Base-by-base conservation (phyloP, 2,888 invertebrate species). In the Phortica okadai region DNA sequence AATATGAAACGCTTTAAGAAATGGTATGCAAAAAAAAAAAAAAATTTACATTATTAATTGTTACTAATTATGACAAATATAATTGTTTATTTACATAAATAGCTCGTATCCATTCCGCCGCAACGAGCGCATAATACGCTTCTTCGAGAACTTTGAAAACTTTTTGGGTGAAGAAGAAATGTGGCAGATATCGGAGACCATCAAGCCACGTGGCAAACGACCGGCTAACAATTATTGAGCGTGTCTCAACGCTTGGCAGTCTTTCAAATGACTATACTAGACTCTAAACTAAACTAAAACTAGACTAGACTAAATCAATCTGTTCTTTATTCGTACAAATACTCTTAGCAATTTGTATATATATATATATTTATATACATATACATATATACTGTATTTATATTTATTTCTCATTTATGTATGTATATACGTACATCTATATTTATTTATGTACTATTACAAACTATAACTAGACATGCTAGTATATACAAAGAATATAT, bases 1-100 rank as follows among this genome's bases (percentile, higher is more conserved):
- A 98, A 98, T 90, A 98, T 99, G 97, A 96, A 98, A 91, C 94
- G 98, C 90, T 99, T 99, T 92, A 98, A 98, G 90, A 97, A 97
- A 93, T 97, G 97, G 99, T 98, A 92, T 70, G 69, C 33, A 50
- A 25, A 66, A 41, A 41, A 69, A 8, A 10, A 42, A 33, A 25
- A 33, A 64, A 44, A n/a, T 8, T 11, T 67, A 11, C 21, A 21
- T 21, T 69, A n/a, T 45, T 45, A 4, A 70, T 10, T 25, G 21
- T 58, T 62, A 44, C 25, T 21, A 21, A 21, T 21, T 21, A 21
- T 21, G 21, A 21, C 21, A 21, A 21, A 21, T 50, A 5, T 74
- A 8, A 45, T 59, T 42, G 21, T 21, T 0, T 56, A n/a, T 7
- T 64, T 16, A 2, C 21, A 3, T 74, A 92, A 93, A 78, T 92